These are phyloP conservation scores for Hirundichthys speculiger DNA, from an alignment of 2,113 vertebrate species.

Conservation along the genomic window DNA sequence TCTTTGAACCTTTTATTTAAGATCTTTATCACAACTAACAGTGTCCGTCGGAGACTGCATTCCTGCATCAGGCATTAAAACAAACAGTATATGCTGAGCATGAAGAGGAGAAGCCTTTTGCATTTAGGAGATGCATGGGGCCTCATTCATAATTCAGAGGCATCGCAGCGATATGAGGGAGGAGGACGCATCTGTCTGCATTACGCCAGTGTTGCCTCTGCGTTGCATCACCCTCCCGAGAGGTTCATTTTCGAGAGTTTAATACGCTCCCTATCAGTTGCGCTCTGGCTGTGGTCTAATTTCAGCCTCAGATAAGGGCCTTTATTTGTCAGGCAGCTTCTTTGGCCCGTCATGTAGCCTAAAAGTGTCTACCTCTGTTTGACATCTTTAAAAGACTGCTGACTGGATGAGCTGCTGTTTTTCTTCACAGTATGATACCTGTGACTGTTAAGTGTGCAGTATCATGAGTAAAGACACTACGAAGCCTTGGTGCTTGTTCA, in stretches of 20 bases:
- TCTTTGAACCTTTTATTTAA: constrained; percentile 22
- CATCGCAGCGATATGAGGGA: constrained; percentile 73
- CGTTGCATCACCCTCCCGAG: constrained; percentile 78
- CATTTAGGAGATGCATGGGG: constrained; percentile 57
- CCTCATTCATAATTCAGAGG: constrained; percentile 81
- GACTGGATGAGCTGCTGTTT: constrained; percentile 36
- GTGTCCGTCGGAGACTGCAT: neutral
- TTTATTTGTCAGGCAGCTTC: constrained; percentile 66
- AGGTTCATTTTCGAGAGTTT: constrained; percentile 71
- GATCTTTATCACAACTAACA: constrained; percentile 33
- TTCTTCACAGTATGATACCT: constrained; percentile 36
- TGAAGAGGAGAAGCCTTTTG: constrained; percentile 46
- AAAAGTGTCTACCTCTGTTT: constrained; percentile 44
- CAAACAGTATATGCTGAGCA: constrained; percentile 53
- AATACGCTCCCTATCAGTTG: constrained; percentile 73
- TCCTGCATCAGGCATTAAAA: constrained; percentile 42
- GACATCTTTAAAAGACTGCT: constrained; percentile 33
- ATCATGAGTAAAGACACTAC: constrained; percentile 66
- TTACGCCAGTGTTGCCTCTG: constrained; percentile 74
- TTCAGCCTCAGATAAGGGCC: constrained; percentile 72
- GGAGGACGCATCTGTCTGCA: constrained; percentile 76
- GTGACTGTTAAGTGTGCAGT: constrained; percentile 41
- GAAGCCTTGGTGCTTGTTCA: constrained; percentile 46
- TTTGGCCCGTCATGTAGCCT: constrained; percentile 46
- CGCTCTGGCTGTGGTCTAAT: constrained; percentile 71